Evolutionary conservation across 2,797 vertebrate genomes (phyloP).

Genomic region (Mionectes olivaceus): DNA sequence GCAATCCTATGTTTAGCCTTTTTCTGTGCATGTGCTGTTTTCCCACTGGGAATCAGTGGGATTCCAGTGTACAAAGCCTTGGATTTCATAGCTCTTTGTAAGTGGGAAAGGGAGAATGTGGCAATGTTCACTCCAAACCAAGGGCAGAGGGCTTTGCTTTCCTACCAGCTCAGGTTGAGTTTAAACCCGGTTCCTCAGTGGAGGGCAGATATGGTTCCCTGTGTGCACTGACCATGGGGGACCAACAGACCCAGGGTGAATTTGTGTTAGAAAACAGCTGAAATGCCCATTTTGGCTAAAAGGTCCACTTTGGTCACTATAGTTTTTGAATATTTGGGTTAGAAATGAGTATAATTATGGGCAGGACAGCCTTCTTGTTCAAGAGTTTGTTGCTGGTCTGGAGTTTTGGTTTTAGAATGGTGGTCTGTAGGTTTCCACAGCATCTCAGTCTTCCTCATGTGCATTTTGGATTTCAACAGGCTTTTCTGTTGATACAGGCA

Average conservation of each 20-base stretch:
- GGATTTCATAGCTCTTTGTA: not conserved
- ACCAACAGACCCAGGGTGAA: rapidly evolving
- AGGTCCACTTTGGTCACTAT: not conserved
- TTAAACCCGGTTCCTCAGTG: not conserved
- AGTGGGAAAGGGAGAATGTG: not conserved
- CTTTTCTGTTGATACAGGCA: not conserved
- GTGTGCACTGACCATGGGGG: not conserved
- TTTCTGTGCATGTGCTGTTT: not conserved
- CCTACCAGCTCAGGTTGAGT: not conserved
- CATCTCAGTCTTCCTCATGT: not conserved
- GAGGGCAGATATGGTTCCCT: not conserved
- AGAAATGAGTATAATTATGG: not conserved
- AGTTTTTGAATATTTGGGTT: not conserved
- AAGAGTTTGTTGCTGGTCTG: not conserved
- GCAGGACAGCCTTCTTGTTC: not conserved
- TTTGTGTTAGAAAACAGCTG: not conserved
- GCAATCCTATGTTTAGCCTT: not conserved
- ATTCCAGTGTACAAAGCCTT: not conserved
- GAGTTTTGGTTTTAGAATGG: not conserved
- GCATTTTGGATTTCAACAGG: not conserved
- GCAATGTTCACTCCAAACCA: not conserved
- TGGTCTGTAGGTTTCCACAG: not conserved
- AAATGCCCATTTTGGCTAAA: not conserved
- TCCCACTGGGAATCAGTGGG: not conserved
- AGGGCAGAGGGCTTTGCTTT: not conserved